phyloP scores from a whole-genome alignment of 1,140 invertebrate species.

The Eumeta japonica region DNA sequence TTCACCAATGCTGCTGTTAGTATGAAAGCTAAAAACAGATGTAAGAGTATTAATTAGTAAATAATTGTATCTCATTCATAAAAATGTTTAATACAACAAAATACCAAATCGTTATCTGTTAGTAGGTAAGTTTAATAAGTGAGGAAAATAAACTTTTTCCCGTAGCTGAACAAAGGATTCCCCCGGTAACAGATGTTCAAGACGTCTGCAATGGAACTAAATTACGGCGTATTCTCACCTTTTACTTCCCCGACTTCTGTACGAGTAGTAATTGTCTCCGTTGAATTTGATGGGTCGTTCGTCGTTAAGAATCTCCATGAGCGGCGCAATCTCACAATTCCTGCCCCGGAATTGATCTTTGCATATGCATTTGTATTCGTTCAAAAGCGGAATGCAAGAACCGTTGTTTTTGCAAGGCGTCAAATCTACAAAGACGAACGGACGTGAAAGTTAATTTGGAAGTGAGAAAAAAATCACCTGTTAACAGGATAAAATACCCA shows the following conservation, averaged over 20 bases:
- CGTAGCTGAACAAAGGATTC: too few species aligned
- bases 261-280: slow-evolving; percentile 55
- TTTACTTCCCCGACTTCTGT: slow-evolving; percentile 49
- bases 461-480: too few species aligned
- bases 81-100: too few species aligned
- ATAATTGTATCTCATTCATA: not conserved
- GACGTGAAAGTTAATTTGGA: not conserved
- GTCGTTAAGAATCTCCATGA: slow-evolving; percentile 48
- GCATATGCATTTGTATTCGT: slow-evolving; percentile 56
- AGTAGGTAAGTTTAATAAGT: not conserved
- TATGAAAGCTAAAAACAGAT: slow-evolving; percentile 50
- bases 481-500: too few species aligned
- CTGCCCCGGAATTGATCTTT: slow-evolving; percentile 46
- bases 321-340: slow-evolving; percentile 50
- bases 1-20: slow-evolving; percentile 41
- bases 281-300: slow-evolving; percentile 48
- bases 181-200: too few species aligned
- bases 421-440: slow-evolving; percentile 27
- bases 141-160: too few species aligned
- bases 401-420: slow-evolving; percentile 67
- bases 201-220: slow-evolving; percentile 5
- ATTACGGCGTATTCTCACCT: slow-evolving; percentile 30
- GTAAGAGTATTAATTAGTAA: slow-evolving; percentile 19
- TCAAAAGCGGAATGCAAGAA: slow-evolving; percentile 62
- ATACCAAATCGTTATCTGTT: too few species aligned